Evolutionary conservation across 2,797 vertebrate species (phyloP), one percentile per base, ranked within the genome.

Genomic region (Clarias fuscus): DNA sequence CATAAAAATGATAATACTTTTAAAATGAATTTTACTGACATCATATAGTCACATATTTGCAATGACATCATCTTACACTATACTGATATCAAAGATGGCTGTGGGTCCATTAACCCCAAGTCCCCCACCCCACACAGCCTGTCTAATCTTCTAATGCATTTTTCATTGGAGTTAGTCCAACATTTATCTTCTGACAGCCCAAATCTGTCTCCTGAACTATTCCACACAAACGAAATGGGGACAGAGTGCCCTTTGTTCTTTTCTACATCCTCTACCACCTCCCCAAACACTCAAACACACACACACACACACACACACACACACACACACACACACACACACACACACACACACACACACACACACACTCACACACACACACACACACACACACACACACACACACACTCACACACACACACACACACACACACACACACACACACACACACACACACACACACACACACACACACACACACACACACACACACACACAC

Each of bases 131-230:
- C 89, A 83, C 80, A 30, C 90, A 87, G 88, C 88, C 59, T 72
- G 91, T 85, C 64, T 82, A 84, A 85, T 83, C 85, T 89, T 88
- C 89, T 90, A 80, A 77, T 89, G 83, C 72, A 75, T 67, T 84
- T 75, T 92, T 90, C 85, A 88, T 90, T 90, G 82, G 79, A 85
- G 86, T 87, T 7, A 80, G 77, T 78, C 85, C 88, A 89, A 93
- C 92, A 92, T 94, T 88, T 92, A 88, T 93, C 92, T 92, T 87
- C 59, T 86, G 86, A 91, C 89, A 93, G 91, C 93, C 94, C 88
- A 92, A 91, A 94, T 92, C 93, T 86, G 92, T 94, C 93, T 92
- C 85, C 89, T 88, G 88, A 89, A 88, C 91, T 90, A 87, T 91
- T 92, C 92, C 91, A 78, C 88, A 84, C 84, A 89, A 62, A 75